phyloP scores from a whole-genome alignment of 2,113 vertebrate species.

The Gallinago undulata region DNA sequence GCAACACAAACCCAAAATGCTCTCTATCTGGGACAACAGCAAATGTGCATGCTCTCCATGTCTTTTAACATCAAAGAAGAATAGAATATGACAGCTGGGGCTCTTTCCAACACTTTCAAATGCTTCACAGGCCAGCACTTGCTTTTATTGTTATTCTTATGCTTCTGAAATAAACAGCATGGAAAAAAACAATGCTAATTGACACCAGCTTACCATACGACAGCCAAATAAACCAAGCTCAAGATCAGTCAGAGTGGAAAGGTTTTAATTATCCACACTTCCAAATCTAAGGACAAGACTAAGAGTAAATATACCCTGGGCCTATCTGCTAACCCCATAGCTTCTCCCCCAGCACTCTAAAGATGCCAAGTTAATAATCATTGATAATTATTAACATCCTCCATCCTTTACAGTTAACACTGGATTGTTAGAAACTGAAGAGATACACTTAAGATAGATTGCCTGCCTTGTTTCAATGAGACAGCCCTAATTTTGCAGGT shows the following conservation, averaged over 20 bases:
- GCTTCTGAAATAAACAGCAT: constrained; percentile 30
- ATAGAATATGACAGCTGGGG: neutral
- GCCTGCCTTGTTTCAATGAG: neutral
- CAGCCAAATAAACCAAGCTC: neutral
- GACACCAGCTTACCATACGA: constrained; percentile 2
- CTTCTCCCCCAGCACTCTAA: neutral
- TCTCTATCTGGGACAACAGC: neutral
- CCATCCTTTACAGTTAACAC: neutral
- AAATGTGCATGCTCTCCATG: neutral
- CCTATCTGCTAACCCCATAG: neutral
- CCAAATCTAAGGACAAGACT: neutral
- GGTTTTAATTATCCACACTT: constrained; percentile 19
- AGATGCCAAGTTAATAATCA: neutral
- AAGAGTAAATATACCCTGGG: neutral
- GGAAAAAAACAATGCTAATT: constrained; percentile 12
- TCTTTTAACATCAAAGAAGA: neutral
- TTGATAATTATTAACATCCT: neutral
- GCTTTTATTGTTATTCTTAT: neutral
- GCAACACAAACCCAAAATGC: neutral
- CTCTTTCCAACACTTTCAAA: neutral
- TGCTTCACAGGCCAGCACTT: neutral
- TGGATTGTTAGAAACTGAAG: neutral
- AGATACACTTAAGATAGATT: neutral
- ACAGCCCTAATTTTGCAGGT: neutral
- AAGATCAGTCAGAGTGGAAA: neutral